These are phyloP conservation scores for Drosophila kepulauana DNA, from an alignment of 1,140 invertebrate genomes.

Conservation along the genomic window DNA sequence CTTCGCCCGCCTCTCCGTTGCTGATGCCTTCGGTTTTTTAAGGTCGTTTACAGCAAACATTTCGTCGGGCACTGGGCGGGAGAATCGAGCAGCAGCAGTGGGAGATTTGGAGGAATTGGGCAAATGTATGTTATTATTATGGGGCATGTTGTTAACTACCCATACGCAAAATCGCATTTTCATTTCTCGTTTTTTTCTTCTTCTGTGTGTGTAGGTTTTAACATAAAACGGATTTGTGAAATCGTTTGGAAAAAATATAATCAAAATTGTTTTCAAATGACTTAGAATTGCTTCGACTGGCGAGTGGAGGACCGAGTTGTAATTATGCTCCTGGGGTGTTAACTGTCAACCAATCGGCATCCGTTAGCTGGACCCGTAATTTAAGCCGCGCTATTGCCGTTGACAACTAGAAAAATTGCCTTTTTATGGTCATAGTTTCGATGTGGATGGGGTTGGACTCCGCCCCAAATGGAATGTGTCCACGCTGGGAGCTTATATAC, in stretches of 20 bases:
- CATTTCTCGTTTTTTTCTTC: neutral
- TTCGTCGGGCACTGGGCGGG: slow-evolving; percentile 41
- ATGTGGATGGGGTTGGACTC: neutral
- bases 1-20: slow-evolving; percentile 16
- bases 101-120: slow-evolving; percentile 13
- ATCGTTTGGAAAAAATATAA: slow-evolving; percentile 83
- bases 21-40: slow-evolving; percentile 62
- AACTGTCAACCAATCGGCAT: slow-evolving; percentile 78
- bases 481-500: slow-evolving; percentile 34
- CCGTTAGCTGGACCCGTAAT: slow-evolving; percentile 57
- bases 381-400: slow-evolving; percentile 78
- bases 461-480: slow-evolving; percentile 51
- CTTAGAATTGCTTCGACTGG: slow-evolving; percentile 69
- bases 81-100: neutral
- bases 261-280: slow-evolving; percentile 83
- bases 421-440: slow-evolving; percentile 63
- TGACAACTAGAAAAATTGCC: slow-evolving; percentile 83
- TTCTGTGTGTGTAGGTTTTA: slow-evolving; percentile 28
- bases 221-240: slow-evolving; percentile 83
- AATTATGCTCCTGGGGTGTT: slow-evolving; percentile 78
- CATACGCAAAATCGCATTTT: slow-evolving; percentile 75
- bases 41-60: slow-evolving; percentile 82
- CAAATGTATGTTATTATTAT: slow-evolving; percentile 82
- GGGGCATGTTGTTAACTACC: slow-evolving; percentile 82
- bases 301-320: slow-evolving; percentile 9